Evolutionary conservation across 1,140 invertebrate genomes (phyloP).

Genomic region (Bombyx mandarina): DNA sequence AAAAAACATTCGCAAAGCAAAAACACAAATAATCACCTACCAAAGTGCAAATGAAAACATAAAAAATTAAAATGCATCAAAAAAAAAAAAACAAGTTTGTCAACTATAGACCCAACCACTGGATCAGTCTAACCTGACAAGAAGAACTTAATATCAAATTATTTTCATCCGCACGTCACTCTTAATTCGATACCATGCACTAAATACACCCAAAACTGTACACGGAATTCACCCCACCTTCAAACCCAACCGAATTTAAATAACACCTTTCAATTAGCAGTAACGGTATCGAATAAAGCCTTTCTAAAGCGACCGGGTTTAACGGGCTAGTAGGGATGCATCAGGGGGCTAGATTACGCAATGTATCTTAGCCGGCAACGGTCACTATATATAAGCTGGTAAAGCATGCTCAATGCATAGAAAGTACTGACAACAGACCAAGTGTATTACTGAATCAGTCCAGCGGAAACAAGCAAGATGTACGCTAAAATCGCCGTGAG

Average conservation of each 20-base stretch:
- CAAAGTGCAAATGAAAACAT: no score
- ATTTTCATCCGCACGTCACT: not conserved
- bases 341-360: slow-evolving; percentile 58
- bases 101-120: no score
- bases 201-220: slow-evolving; percentile 4
- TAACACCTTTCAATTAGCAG: slow-evolving; percentile 22
- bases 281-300: slow-evolving; percentile 15
- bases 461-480: slow-evolving; percentile 54
- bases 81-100: no score
- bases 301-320: slow-evolving; percentile 46
- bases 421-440: slow-evolving; percentile 48
- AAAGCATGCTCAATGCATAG: slow-evolving; percentile 36
- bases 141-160: no score
- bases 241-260: slow-evolving; percentile 38
- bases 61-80: no score
- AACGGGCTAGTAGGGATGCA: slow-evolving; percentile 54
- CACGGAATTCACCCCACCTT: slow-evolving; percentile 32
- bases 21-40: no score
- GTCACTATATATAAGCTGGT: slow-evolving; percentile 53
- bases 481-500: slow-evolving; percentile 66
- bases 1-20: no score
- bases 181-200: slow-evolving; percentile 1
- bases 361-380: slow-evolving; percentile 38
- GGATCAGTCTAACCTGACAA: no score
- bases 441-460: slow-evolving; percentile 54